These are phyloP conservation scores for Silurus glanis DNA, from an alignment of 2,113 vertebrate genomes.

Conservation along the genomic window DNA sequence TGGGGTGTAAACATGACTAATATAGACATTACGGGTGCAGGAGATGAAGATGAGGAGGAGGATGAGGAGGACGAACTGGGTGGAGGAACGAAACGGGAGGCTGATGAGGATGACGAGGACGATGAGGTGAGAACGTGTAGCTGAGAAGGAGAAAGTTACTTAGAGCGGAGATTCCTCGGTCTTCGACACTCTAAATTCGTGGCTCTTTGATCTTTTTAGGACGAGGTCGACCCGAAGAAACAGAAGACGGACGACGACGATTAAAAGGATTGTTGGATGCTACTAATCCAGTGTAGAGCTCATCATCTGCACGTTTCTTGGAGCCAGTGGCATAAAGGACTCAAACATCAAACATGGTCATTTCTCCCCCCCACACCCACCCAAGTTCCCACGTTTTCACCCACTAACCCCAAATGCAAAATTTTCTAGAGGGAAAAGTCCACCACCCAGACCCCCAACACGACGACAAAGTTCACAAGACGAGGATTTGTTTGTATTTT, in stretches of 20 bases:
- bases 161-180: neutral
- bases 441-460: constrained; percentile 74
- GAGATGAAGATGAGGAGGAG: constrained; percentile 92
- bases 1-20: neutral
- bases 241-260: constrained; percentile 93
- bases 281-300: constrained; percentile 67
- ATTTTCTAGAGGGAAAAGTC: constrained; percentile 70
- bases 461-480: constrained; percentile 83
- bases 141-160: neutral
- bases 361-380: constrained; percentile 77
- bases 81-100: constrained; percentile 86
- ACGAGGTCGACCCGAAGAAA: constrained; percentile 93
- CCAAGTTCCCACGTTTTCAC: constrained; percentile 56
- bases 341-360: constrained; percentile 79
- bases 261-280: constrained; percentile 74
- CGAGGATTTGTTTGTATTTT: constrained; percentile 99
- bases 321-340: constrained; percentile 60
- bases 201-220: constrained; percentile 60
- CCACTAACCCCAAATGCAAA: constrained; percentile 63
- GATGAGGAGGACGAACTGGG: constrained; percentile 86
- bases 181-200: neutral
- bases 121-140: constrained; percentile 60
- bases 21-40: constrained; percentile 56
- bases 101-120: constrained; percentile 86
- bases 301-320: constrained; percentile 62